Percentiles rank a stretch among this genome's conserved stretches.
phyloP scores from a whole-genome alignment of 2,113 vertebrate genomes.

The Dermatemys mawii region DNA sequence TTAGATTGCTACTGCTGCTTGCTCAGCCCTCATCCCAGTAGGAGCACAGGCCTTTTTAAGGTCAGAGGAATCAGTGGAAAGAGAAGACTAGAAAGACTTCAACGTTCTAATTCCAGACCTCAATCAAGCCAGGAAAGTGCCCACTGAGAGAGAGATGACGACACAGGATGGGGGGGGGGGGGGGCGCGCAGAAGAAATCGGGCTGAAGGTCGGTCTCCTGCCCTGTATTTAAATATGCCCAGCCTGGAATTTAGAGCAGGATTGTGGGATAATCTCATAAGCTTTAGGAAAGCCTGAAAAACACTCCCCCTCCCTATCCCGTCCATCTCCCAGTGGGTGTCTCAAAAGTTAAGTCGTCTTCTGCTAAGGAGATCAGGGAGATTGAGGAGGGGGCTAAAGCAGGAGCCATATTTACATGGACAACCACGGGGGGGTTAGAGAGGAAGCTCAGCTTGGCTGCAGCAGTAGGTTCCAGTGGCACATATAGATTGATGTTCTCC shows the following conservation, averaged over 20 bases:
- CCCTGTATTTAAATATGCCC: constrained; percentile 37
- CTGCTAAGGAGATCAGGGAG: not conserved
- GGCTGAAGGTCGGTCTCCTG: not conserved
- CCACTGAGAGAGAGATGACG: not conserved
- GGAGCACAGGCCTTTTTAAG: not conserved
- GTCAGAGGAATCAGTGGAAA: not conserved
- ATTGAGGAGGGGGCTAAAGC: not conserved
- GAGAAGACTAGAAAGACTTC: not conserved
- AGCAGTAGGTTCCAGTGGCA: not conserved
- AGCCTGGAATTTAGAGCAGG: constrained; percentile 52
- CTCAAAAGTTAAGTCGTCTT: not conserved
- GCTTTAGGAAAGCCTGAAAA: constrained; percentile 38
- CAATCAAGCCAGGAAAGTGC: not conserved
- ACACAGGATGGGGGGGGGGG: not conserved
- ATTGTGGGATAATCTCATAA: constrained; percentile 60
- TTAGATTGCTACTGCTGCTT: accelerated
- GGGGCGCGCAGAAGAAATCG: not conserved
- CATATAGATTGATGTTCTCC: not conserved
- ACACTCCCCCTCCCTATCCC: not conserved
- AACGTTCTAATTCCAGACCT: constrained; percentile 21
- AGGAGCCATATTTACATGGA: not conserved
- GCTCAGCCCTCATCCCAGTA: not conserved
- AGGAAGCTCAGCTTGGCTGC: not conserved
- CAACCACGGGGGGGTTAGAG: not conserved
- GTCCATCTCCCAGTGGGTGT: not conserved